phyloP scores from a whole-genome alignment of 2,797 vertebrate species.

The Sylvilagus floridanus region DNA sequence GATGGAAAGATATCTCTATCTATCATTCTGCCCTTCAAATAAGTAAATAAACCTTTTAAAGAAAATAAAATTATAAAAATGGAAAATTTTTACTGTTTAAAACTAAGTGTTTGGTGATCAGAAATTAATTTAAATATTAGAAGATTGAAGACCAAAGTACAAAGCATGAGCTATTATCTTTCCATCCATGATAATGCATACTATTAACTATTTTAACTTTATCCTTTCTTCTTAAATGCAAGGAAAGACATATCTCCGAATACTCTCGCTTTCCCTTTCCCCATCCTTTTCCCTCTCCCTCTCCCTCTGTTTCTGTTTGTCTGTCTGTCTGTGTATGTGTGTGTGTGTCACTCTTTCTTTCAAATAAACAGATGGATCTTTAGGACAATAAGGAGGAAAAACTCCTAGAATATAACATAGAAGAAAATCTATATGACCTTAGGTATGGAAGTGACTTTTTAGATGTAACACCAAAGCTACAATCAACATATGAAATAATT shows the following conservation, averaged over 20 bases:
- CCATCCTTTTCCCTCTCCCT: too few relatives aligned
- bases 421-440: not conserved
- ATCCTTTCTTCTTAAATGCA: conserved; percentile 50
- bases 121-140: conserved; percentile 1
- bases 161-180: conserved; percentile 19
- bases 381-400: too few relatives aligned
- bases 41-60: not conserved
- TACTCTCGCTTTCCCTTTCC: too few relatives aligned
- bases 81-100: not conserved
- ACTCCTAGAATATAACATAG: not conserved
- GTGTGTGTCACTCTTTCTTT: too few relatives aligned
- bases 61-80: conserved; percentile 4
- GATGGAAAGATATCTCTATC: too few relatives aligned
- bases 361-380: too few relatives aligned
- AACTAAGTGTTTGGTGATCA: not conserved
- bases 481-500: not conserved
- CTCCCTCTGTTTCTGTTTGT: too few relatives aligned
- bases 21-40: too few relatives aligned
- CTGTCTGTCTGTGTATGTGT: too few relatives aligned
- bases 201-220: not conserved
- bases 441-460: not conserved
- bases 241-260: conserved; percentile 11
- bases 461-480: not conserved
- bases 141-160: conserved; percentile 41
- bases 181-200: not conserved